These are phyloP conservation scores for Tamias sibiricus DNA, from an alignment of 2,113 vertebrate species.

Conservation along the genomic window DNA sequence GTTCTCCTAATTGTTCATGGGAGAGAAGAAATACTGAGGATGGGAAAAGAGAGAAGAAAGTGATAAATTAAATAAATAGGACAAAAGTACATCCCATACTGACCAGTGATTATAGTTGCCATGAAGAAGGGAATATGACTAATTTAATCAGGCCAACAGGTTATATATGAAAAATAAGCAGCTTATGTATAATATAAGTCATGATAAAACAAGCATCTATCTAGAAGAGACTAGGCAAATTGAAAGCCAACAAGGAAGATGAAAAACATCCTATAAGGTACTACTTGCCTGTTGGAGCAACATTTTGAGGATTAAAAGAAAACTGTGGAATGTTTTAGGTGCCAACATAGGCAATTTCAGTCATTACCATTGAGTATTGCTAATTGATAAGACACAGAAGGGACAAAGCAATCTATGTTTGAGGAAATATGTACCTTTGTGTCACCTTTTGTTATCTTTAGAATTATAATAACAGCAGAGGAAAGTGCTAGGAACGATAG, in stretches of 20 bases:
- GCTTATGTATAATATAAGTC: background rate
- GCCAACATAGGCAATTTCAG: background rate
- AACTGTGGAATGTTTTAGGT: background rate
- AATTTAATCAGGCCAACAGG: background rate
- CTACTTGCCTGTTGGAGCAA: background rate
- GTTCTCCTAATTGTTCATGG: background rate
- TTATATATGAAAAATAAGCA: background rate
- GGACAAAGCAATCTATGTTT: background rate
- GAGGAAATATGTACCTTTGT: background rate
- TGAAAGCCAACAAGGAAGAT: background rate
- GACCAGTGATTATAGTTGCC: fast-evolving
- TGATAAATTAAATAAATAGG: background rate
- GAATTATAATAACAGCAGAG: background rate
- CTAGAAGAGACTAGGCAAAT: background rate
- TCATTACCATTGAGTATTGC: background rate
- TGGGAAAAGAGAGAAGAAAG: background rate
- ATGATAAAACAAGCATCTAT: background rate
- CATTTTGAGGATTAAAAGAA: background rate
- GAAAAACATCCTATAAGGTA: background rate
- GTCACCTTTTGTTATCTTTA: background rate
- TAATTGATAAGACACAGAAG: background rate
- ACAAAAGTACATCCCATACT: background rate
- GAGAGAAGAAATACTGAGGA: background rate
- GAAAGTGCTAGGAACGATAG: background rate
- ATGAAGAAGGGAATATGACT: background rate